phyloP scores from a whole-genome alignment of 1,140 invertebrate species.

The Cyclargus thomasi region DNA sequence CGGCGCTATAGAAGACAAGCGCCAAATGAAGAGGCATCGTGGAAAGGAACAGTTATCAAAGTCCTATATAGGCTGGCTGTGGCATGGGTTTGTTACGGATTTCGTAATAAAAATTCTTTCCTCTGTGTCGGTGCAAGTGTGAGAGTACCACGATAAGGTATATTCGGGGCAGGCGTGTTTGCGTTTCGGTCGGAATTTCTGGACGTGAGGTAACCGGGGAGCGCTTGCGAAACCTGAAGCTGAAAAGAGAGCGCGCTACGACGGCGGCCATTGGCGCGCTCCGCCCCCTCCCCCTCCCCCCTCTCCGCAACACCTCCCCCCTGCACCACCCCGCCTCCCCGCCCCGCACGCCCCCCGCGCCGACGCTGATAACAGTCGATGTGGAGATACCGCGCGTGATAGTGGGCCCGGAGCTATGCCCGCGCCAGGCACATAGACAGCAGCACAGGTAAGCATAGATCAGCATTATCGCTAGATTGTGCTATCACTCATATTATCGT shows the following conservation, averaged over 20 bases:
- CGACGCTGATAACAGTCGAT: constrained; percentile 34
- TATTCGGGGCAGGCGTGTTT: not conserved
- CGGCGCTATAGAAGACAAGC: too few relatives aligned
- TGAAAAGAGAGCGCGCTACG: constrained; percentile 18
- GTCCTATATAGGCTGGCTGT: too few relatives aligned
- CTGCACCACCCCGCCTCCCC: not conserved
- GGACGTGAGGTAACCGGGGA: constrained; percentile 1
- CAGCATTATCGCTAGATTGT: constrained; percentile 1
- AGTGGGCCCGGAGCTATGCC: constrained; percentile 32
- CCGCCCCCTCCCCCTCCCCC: not conserved
- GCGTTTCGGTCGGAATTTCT: constrained; percentile 20
- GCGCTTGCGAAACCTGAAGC: constrained; percentile 9
- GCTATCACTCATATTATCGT: not conserved
- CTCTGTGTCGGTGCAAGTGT: not conserved
- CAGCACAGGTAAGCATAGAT: not conserved
- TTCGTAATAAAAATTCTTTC: not conserved
- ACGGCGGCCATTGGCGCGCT: constrained; percentile 29
- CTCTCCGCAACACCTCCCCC: not conserved
- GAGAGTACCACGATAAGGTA: not conserved
- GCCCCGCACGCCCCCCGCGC: constrained; percentile 20
- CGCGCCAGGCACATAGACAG: constrained; percentile 16
- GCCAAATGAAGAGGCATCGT: too few relatives aligned
- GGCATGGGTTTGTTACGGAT: too few relatives aligned
- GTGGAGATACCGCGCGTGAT: constrained; percentile 37
- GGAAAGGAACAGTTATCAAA: too few relatives aligned